Evolutionary conservation across 2,113 vertebrate genomes (phyloP).

Genomic region (Tonatia bakeri): DNA sequence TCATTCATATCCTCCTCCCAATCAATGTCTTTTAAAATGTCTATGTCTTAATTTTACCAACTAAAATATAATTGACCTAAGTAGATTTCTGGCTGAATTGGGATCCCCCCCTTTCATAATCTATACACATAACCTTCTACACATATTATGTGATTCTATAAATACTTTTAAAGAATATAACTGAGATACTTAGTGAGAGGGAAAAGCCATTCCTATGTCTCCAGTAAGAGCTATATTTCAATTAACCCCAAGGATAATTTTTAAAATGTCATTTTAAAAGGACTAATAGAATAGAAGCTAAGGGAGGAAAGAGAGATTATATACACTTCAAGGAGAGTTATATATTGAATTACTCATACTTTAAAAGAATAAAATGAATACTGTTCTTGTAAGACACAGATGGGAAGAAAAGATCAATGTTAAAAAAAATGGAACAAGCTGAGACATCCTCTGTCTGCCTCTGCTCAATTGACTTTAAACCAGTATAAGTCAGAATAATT

Average conservation of each 20-base stretch:
- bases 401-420: conserved; percentile 49
- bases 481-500: conserved; percentile 60
- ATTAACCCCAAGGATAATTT: background rate
- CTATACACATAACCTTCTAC: background rate
- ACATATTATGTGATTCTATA: background rate
- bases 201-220: background rate
- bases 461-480: conserved; percentile 56
- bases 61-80: background rate
- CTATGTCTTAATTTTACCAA: background rate
- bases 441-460: conserved; percentile 26
- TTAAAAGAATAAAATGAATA: conserved; percentile 43
- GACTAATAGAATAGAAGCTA: background rate
- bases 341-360: conserved; percentile 28
- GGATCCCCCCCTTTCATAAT: background rate
- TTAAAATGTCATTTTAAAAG: conserved; percentile 10
- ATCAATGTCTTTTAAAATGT: background rate
- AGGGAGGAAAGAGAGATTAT: background rate
- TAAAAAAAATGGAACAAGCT: conserved; percentile 11
- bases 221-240: background rate
- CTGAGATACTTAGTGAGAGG: background rate
- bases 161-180: background rate
- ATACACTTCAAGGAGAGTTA: background rate
- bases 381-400: background rate
- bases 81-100: background rate
- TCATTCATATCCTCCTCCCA: background rate